phyloP scores from a whole-genome alignment of 2,113 vertebrate species.

The Colaptes auratus region DNA sequence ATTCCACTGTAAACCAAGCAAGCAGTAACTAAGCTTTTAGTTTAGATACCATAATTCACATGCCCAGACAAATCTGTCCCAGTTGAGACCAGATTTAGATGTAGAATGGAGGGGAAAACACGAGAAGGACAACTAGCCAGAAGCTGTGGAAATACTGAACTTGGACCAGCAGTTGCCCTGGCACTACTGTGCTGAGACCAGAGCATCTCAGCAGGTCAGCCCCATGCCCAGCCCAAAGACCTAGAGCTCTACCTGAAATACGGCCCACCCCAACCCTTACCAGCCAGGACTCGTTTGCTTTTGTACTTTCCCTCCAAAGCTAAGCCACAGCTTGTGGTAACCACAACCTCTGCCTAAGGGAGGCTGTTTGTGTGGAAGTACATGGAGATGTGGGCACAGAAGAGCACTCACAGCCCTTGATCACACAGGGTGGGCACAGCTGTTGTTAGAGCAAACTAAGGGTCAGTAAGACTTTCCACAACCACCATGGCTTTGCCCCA shows the following conservation, averaged over 20 bases:
- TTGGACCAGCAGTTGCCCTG: neutral
- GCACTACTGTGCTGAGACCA: neutral
- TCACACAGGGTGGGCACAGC: neutral
- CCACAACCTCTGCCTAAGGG: too few relatives aligned
- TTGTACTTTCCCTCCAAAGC: neutral
- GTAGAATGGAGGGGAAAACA: neutral
- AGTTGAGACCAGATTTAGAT: neutral
- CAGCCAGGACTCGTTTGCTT: neutral
- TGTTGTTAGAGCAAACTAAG: neutral
- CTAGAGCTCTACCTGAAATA: neutral
- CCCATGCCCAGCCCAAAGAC: neutral
- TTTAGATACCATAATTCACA: neutral
- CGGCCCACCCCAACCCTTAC: neutral
- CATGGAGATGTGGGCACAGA: fast-evolving
- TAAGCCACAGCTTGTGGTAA: neutral
- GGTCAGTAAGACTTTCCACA: neutral
- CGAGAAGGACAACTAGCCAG: neutral
- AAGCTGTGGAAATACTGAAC: neutral
- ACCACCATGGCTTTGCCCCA: neutral
- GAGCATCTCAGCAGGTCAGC: neutral
- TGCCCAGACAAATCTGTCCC: neutral
- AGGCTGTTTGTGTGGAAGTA: neutral
- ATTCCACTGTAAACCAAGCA: neutral
- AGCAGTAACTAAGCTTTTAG: neutral
- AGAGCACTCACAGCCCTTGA: neutral